A percentile compares a stretch with the other conserved stretches of the same genome.
These are phyloP conservation scores for Dryocosmus kuriphilus DNA, from an alignment of 2,888 invertebrate genomes.

Conservation along the genomic window DNA sequence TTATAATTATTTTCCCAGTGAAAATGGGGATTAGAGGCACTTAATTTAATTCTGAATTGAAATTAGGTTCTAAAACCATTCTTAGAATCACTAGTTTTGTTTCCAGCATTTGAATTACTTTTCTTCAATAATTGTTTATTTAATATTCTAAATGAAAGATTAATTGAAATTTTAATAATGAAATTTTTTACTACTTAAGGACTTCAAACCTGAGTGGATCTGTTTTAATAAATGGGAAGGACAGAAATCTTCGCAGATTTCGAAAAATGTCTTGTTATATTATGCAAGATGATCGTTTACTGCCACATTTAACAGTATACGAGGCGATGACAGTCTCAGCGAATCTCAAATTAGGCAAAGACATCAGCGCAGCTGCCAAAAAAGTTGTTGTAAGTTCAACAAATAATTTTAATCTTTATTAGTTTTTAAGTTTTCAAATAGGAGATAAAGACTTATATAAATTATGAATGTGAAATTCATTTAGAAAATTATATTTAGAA, in stretches of 20 bases:
- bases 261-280: slow-evolving; percentile 97
- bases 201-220: slow-evolving; percentile 91
- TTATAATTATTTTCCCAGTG: background rate
- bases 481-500: no score
- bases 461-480: background rate
- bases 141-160: no score
- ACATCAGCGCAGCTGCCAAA: slow-evolving; percentile 85
- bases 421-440: background rate
- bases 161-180: no score
- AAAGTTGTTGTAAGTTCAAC: slow-evolving; percentile 83
- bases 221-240: slow-evolving; percentile 92
- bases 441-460: background rate
- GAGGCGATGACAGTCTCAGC: slow-evolving; percentile 97
- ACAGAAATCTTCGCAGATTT: slow-evolving; percentile 91
- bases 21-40: background rate
- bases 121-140: no score
- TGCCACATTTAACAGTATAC: slow-evolving; percentile 92
- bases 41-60: background rate
- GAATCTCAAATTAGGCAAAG: slow-evolving; percentile 92
- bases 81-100: no score
- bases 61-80: no score
- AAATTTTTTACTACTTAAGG: slow-evolving; percentile 79
- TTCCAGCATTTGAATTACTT: no score
- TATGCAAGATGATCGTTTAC: slow-evolving; percentile 95
- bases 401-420: background rate